A percentile compares a stretch with the other conserved stretches of the same genome.
Evolutionary conservation across 2,888 invertebrate species (phyloP).

Genomic region (Clostera curtula): DNA sequence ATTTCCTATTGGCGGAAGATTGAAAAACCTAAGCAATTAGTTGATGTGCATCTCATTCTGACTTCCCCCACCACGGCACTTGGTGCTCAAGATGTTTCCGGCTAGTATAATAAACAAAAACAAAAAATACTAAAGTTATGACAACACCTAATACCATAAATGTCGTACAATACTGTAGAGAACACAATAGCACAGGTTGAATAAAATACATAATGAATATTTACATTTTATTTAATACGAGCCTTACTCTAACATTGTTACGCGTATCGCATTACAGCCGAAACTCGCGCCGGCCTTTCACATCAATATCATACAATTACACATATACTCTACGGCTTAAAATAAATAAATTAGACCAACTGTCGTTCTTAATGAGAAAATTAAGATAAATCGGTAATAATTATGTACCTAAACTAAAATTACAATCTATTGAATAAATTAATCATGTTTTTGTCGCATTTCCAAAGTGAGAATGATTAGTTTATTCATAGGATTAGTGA

Average conservation of each 20-base stretch:
- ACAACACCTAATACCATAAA: no score
- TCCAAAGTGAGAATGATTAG: neutral
- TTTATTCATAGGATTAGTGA: constrained; percentile 5
- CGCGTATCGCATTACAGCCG: constrained; percentile 18
- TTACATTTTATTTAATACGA: constrained; percentile 44
- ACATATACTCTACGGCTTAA: constrained; percentile 32
- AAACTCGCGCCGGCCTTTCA: constrained; percentile 19
- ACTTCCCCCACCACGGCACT: no score
- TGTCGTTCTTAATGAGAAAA: constrained; percentile 12
- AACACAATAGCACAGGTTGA: constrained; percentile 11
- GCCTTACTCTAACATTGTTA: constrained; percentile 16
- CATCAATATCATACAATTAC: constrained; percentile 31
- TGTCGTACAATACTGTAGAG: no score
- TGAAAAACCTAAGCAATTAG: no score
- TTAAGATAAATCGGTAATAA: constrained; percentile 14
- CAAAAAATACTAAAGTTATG: no score
- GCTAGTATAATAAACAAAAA: no score
- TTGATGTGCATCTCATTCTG: no score
- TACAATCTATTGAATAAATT: constrained; percentile 6
- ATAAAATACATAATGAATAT: constrained; percentile 35
- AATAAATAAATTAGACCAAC: constrained; percentile 42
- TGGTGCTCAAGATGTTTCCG: no score
- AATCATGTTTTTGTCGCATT: constrained; percentile 7
- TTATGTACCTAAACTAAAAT: constrained; percentile 6
- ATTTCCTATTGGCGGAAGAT: no score